Percentiles rank a stretch among this genome's conserved stretches.
phyloP scores from a whole-genome alignment of 1,140 invertebrate genomes.

The Sitophilus oryzae region DNA sequence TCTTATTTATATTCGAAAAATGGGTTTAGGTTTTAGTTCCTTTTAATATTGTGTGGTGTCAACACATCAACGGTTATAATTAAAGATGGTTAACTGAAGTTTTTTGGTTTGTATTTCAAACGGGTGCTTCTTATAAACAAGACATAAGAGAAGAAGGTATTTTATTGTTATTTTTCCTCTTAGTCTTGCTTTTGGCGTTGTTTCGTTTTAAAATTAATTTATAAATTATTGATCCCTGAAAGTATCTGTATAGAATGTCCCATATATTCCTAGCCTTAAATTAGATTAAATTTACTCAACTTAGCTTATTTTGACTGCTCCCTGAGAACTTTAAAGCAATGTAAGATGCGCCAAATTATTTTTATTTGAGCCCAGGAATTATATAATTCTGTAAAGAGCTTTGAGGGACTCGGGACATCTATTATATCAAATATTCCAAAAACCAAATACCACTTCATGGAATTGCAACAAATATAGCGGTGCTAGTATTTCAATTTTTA shows the following conservation, averaged over 20 bases:
- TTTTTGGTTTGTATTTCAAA: slow-evolving; percentile 3
- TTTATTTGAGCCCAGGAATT: no score
- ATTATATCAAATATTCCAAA: no score
- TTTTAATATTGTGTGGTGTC: slow-evolving; percentile 18
- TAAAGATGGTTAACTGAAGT: slow-evolving; percentile 4
- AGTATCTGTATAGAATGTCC: no score
- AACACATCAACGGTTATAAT: slow-evolving; percentile 3
- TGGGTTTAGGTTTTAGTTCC: slow-evolving; percentile 4
- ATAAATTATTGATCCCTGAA: no score
- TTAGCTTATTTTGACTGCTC: no score
- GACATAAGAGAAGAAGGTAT: slow-evolving; percentile 5
- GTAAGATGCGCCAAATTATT: no score
- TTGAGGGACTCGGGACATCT: no score
- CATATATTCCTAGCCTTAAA: no score
- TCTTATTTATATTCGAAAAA: not conserved
- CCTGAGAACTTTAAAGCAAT: no score
- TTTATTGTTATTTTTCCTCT: not conserved
- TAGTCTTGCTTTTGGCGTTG: not conserved
- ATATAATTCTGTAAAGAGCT: no score
- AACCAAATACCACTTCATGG: slow-evolving; percentile 4
- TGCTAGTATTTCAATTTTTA: slow-evolving; percentile 8
- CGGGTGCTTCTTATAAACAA: slow-evolving; percentile 2
- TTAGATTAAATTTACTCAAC: no score
- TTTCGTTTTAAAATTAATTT: not conserved
- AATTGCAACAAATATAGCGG: slow-evolving; percentile 12